Base-by-base conservation (phyloP, 2,797 vertebrate genomes). In the Gallinago stenura region DNA sequence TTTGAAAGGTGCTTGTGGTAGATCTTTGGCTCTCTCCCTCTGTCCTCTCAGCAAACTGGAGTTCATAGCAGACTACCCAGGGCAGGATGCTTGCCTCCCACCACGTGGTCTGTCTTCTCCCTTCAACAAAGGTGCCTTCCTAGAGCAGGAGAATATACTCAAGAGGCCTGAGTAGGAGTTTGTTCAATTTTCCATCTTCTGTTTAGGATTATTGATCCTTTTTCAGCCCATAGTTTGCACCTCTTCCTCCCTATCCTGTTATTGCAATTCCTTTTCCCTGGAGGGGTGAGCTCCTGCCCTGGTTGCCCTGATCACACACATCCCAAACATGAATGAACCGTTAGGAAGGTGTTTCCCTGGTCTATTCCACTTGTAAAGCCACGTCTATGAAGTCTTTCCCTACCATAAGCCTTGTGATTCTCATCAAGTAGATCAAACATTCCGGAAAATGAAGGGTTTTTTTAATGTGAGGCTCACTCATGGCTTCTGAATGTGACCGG, bases 241-340 rank as follows among this genome's bases (percentile, higher is more conserved):
- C 56, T 82, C 11, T 91, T 2, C 14, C 6, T 78, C 14, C 26
- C 4, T 75, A 43, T 16, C 70, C 65, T 48, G 8, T 56, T 75
- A 15, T 5, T 80, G 7, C 1, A 0, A 82, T 70, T 71, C 20
- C 4, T 24, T 84, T 69, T 71, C 13, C 24, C 45, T 31, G 18
- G 10, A 71, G 78, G 33, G 15, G 15, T 91, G 78, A 58, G 31
- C 24, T 77, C 2, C n/a, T n/a, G 35, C 30, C 43, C 65, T 58
- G 12, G 3, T 35, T 76, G 66, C 35, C 37, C 43, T 24, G 12
- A 33, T 51, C 19, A 48, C 18, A 7, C 0, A 0, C 6, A 51
- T 75, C 18, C 26, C 51, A 58, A 41, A 39, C 11, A 13, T 8
- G 31, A 61, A 37, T 53, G 66, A 82, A 41, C 8, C 78, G 14